Evolutionary conservation across 64 coral and sea anemone species (phyloP).

Genomic region (Platygyra sinensis): DNA sequence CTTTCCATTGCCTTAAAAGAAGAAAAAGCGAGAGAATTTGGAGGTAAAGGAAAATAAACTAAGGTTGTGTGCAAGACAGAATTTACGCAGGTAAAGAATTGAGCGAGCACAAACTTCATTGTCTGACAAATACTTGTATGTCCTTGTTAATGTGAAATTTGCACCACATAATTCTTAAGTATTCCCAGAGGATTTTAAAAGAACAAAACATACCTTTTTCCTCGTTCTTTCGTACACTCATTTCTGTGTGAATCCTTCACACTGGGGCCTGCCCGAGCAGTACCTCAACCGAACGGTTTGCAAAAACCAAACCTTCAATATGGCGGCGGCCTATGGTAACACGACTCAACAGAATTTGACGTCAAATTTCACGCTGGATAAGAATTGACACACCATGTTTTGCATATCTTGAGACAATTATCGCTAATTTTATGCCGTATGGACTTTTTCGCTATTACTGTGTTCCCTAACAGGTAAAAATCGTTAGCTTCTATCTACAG

Average conservation of each 20-base stretch:
- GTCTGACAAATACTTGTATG: too few species aligned
- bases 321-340: slow-evolving; percentile 10
- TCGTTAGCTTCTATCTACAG: background rate
- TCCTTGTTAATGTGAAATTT: background rate
- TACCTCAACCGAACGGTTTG: background rate
- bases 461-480: background rate
- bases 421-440: background rate
- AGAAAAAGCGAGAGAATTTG: too few species aligned
- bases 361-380: slow-evolving; percentile 22
- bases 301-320: slow-evolving; percentile 17
- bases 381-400: background rate
- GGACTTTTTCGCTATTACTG: background rate
- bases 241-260: background rate
- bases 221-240: slow-evolving; percentile 37
- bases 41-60: too few species aligned
- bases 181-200: slow-evolving; percentile 32
- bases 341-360: background rate
- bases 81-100: too few species aligned
- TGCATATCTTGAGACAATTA: background rate
- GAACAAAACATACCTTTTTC: slow-evolving; percentile 13
- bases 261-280: background rate
- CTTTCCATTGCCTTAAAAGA: too few species aligned
- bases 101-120: too few species aligned
- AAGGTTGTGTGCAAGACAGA: too few species aligned
- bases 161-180: background rate